Evolutionary conservation across 2,113 vertebrate species (phyloP), one percentile per base, ranked within the genome.

Genomic region (Hiodon tergisus): DNA sequence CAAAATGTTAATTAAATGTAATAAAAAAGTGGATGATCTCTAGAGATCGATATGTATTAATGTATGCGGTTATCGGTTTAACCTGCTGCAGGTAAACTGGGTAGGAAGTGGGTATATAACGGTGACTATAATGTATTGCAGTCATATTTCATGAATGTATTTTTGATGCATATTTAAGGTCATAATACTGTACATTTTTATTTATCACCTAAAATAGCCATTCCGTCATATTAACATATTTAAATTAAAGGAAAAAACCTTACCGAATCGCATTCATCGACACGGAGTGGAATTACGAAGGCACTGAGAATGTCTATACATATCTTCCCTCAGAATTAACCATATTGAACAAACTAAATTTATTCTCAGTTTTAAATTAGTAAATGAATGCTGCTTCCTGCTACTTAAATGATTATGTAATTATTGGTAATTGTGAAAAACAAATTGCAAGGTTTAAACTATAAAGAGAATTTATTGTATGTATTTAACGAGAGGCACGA

Each of bases 401-500:
- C 50, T 47, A 57, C 67, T 74, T 67, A 9, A 57, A 0, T 50
- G 46, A 75, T 48, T 74, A 51, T 58, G 67, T 67, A 59, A 75
- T 66, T 47, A 16, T 16, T 66, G 31, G 47, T 58, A 16, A 67
- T 66, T 14, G 65, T 67, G 63, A 67, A 60, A 71, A 71, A 60
- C 3, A 9, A 59, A 6, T 31, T 31, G 11, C 51, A 47, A 65
- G n/a, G 8, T 75, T 67, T 50, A 48, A 16, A 16, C 47, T 68
- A 51, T 58, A 68, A 2, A 14, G 60, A 67, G 63, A 10, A 53
- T 67, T 67, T 50, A 48, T 17, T 67, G 63, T 62, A 62, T 8
- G 71, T 58, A 75, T 75, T 67, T 59, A 31, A 31, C 31, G 55
- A 67, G 48, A 57, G 65, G 63, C 65, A 75, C 65, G 63, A 47